phyloP scores from a whole-genome alignment of 2,888 invertebrate species.

The Phalangium opilio region DNA sequence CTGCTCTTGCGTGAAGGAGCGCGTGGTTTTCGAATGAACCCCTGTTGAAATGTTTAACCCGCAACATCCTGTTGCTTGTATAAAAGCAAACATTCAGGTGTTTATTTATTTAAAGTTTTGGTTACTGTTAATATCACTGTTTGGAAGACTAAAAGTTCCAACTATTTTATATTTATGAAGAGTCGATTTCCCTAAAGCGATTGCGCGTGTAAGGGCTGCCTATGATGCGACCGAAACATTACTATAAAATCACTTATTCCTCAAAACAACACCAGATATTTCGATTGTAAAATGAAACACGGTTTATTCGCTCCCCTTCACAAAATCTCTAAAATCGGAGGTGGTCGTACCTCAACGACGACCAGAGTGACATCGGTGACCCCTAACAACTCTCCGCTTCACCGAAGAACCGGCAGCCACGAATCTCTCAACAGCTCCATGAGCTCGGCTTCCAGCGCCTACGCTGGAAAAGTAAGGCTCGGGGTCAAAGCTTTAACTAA shows the following conservation, averaged over 20 bases:
- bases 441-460: slow-evolving; percentile 39
- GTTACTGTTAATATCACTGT: too few species aligned
- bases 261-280: slow-evolving; percentile 50
- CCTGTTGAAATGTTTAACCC: too few species aligned
- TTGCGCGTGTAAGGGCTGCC: too few species aligned
- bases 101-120: too few species aligned
- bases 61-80: too few species aligned
- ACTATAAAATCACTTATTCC: too few species aligned
- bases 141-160: too few species aligned
- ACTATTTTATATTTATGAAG: neutral
- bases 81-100: too few species aligned
- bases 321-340: slow-evolving; percentile 44
- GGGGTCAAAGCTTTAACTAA: slow-evolving; percentile 47
- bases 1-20: too few species aligned
- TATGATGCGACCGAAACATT: too few species aligned
- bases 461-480: slow-evolving; percentile 52
- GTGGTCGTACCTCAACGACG: slow-evolving; percentile 3
- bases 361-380: slow-evolving; percentile 29
- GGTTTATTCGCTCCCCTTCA: slow-evolving; percentile 85
- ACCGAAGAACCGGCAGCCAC: slow-evolving; percentile 41
- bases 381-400: slow-evolving; percentile 10
- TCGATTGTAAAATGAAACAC: slow-evolving; percentile 73
- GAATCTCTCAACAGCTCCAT: slow-evolving; percentile 70
- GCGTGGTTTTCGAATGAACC: too few species aligned
- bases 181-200: too few species aligned